These are phyloP conservation scores for Drosophila oshimai DNA, from an alignment of 1,140 invertebrate species.

Conservation along the genomic window DNA sequence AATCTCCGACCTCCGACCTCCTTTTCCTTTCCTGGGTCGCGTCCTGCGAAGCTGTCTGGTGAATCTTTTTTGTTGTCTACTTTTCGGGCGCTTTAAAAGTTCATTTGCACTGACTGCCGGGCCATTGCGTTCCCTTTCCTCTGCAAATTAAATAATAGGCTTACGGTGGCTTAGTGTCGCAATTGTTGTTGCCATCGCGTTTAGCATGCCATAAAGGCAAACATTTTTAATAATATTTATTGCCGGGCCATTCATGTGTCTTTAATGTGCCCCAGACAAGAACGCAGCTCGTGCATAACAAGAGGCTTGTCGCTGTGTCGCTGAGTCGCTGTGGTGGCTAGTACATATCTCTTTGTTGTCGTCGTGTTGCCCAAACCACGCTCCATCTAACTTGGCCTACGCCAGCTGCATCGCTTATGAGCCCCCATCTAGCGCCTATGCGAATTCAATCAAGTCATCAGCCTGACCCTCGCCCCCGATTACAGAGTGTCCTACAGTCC, in stretches of 20 bases:
- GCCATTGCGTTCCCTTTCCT: background rate
- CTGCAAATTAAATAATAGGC: constrained; percentile 78
- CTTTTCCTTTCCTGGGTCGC: background rate
- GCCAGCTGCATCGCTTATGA: constrained; percentile 69
- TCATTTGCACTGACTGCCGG: constrained; percentile 64
- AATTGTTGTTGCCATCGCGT: constrained; percentile 59
- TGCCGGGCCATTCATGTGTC: constrained; percentile 77
- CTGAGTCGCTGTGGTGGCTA: too few relatives aligned
- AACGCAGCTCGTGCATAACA: constrained; percentile 78
- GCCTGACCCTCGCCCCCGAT: constrained; percentile 33
- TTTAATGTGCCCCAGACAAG: constrained; percentile 80
- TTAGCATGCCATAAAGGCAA: constrained; percentile 78
- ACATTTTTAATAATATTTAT: constrained; percentile 76
- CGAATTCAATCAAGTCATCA: constrained; percentile 70
- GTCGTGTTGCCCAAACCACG: constrained; percentile 43
- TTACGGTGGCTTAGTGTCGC: constrained; percentile 74
- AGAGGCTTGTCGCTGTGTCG: constrained; percentile 63
- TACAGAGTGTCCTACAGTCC: background rate
- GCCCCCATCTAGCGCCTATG: constrained; percentile 47
- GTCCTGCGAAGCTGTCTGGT: constrained; percentile 28
- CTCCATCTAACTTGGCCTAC: constrained; percentile 70
- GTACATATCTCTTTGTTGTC: background rate
- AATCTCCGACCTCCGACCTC: background rate
- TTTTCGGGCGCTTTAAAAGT: constrained; percentile 70
- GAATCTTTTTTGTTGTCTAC: constrained; percentile 65